A percentile compares a stretch with the other conserved stretches of the same genome.
These are phyloP conservation scores for Potamilus streckersoni DNA, from an alignment of 1,140 invertebrate species.

Conservation along the genomic window DNA sequence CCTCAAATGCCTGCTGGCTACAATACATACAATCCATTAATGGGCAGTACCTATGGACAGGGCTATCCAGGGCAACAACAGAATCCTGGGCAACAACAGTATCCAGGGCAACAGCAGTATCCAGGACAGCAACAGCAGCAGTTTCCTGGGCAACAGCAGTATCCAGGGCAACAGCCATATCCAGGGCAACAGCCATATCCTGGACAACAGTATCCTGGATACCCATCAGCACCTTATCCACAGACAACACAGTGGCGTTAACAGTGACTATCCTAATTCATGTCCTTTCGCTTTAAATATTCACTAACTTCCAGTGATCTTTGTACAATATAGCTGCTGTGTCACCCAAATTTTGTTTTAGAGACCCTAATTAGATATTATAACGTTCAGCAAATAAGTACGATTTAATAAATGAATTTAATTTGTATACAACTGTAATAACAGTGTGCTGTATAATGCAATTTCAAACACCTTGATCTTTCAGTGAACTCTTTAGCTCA, in stretches of 20 bases:
- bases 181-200: slow-evolving; percentile 3
- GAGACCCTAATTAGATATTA: too few relatives aligned
- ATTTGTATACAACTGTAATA: too few relatives aligned
- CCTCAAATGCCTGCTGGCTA: slow-evolving; percentile 29
- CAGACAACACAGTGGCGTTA: slow-evolving; percentile 25
- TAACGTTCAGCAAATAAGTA: too few relatives aligned
- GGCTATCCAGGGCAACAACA: neutral
- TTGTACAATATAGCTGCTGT: too few relatives aligned
- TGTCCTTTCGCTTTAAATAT: too few relatives aligned
- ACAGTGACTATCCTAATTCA: neutral
- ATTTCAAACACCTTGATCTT: too few relatives aligned
- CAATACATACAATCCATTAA: slow-evolving; percentile 28
- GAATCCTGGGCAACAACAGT: neutral
- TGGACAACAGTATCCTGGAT: slow-evolving; percentile 18
- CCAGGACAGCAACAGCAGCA: slow-evolving; percentile 7
- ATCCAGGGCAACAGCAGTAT: slow-evolving; percentile 10
- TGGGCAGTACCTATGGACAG: slow-evolving; percentile 22
- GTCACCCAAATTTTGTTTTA: too few relatives aligned
- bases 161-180: neutral
- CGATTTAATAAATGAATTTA: too few relatives aligned
- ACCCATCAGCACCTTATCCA: slow-evolving; percentile 14
- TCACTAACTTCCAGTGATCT: too few relatives aligned
- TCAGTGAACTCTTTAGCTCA: too few relatives aligned
- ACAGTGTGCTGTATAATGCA: too few relatives aligned
- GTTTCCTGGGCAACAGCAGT: slow-evolving; percentile 10